phyloP scores from a whole-genome alignment of 2,113 vertebrate species.

The Platysteira castanea region DNA sequence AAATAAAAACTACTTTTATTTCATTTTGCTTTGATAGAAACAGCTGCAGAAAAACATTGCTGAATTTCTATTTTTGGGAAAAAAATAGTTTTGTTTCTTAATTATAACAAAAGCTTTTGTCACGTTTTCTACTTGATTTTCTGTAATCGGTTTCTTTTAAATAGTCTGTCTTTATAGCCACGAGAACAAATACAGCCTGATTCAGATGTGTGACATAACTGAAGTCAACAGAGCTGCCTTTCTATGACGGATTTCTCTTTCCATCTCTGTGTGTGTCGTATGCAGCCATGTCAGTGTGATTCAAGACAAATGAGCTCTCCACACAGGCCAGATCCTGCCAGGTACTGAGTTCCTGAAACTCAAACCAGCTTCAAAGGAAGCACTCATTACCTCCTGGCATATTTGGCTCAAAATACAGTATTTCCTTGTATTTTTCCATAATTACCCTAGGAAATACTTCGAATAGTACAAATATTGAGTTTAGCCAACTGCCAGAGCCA shows the following conservation, averaged over 20 bases:
- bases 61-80: not conserved
- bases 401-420: not conserved
- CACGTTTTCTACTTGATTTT: not conserved
- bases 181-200: not conserved
- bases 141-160: not conserved
- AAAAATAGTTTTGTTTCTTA: not conserved
- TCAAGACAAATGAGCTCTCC: not conserved
- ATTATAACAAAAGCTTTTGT: not conserved
- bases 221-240: not conserved
- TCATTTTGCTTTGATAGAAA: not conserved
- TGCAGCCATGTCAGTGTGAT: not conserved
- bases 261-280: not conserved
- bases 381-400: not conserved
- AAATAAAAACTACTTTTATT: not conserved
- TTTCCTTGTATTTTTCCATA: conserved; percentile 17
- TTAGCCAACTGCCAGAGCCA: conserved; percentile 39
- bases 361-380: conserved; percentile 15
- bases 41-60: not conserved
- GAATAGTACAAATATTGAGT: conserved; percentile 48
- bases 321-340: not conserved
- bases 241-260: not conserved
- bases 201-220: not conserved
- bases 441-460: conserved; percentile 46
- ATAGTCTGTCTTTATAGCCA: not conserved
- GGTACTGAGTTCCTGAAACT: not conserved